phyloP scores from a whole-genome alignment of 1,140 invertebrate species.

The Ceratina calcarata region DNA sequence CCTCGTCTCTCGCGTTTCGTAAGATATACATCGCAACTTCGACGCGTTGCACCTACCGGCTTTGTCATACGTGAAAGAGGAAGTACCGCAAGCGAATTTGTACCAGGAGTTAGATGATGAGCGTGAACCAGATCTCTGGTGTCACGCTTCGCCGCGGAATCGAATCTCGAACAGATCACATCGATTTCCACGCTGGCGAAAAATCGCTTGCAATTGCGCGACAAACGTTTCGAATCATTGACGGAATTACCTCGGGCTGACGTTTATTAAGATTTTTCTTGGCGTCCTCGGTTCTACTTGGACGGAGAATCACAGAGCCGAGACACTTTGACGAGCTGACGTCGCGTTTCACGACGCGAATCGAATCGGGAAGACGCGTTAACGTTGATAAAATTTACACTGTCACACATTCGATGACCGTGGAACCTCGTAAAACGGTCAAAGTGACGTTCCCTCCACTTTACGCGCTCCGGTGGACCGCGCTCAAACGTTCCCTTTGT shows the following conservation, averaged over 20 bases:
- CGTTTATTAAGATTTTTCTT: background rate
- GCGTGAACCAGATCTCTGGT: too few species aligned
- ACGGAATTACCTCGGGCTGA: conserved; percentile 1
- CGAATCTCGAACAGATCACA: background rate
- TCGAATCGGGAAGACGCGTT: background rate
- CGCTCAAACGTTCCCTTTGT: background rate
- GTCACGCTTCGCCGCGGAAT: background rate
- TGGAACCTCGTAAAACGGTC: background rate
- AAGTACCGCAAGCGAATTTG: background rate
- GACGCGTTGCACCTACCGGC: background rate
- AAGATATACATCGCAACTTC: background rate
- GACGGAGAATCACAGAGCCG: background rate
- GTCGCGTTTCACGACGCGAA: too few species aligned
- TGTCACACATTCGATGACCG: background rate
- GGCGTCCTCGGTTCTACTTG: background rate
- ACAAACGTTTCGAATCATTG: conserved; percentile 9
- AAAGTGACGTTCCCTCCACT: too few species aligned
- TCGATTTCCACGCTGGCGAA: background rate
- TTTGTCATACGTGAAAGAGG: background rate
- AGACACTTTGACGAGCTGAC: background rate
- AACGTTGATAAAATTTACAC: background rate
- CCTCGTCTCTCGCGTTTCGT: background rate
- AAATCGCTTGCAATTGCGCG: background rate
- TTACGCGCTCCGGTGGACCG: background rate
- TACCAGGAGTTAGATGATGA: too few species aligned